Evolutionary conservation across 2,888 invertebrate species (phyloP).

Genomic region (Nesidiocoris tenuis): DNA sequence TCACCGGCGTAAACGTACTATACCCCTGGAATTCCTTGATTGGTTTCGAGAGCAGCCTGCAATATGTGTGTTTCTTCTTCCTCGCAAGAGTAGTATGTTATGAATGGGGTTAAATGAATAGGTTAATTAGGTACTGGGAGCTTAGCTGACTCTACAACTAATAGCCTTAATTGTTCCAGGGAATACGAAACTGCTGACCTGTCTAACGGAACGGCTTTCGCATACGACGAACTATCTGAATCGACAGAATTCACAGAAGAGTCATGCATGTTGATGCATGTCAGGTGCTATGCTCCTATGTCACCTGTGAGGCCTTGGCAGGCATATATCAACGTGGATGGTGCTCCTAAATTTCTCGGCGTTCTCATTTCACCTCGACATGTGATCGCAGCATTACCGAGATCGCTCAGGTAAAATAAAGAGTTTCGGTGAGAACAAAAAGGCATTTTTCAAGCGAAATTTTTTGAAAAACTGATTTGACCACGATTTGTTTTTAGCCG

Average conservation of each 20-base stretch:
- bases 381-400: slow-evolving; percentile 13
- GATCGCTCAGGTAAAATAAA: slow-evolving; percentile 11
- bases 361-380: slow-evolving; percentile 31
- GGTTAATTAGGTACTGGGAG: too few relatives aligned
- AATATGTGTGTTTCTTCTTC: too few relatives aligned
- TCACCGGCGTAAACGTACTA: too few relatives aligned
- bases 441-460: neutral
- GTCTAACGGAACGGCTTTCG: neutral
- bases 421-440: neutral
- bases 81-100: too few relatives aligned
- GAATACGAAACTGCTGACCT: neutral
- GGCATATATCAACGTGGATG: slow-evolving; percentile 11
- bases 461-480: neutral
- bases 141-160: too few relatives aligned
- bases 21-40: too few relatives aligned
- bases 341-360: slow-evolving; percentile 1
- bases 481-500: slow-evolving; percentile 1
- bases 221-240: neutral
- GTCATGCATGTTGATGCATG: slow-evolving; percentile 1
- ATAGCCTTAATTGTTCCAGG: neutral
- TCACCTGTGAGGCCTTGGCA: slow-evolving; percentile 13
- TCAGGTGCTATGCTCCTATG: slow-evolving; percentile 17
- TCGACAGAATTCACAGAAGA: neutral
- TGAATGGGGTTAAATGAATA: too few relatives aligned
- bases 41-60: too few relatives aligned